Base-by-base conservation (phyloP, 1,140 invertebrate species). In the Carcinoscorpius rotundicauda region DNA sequence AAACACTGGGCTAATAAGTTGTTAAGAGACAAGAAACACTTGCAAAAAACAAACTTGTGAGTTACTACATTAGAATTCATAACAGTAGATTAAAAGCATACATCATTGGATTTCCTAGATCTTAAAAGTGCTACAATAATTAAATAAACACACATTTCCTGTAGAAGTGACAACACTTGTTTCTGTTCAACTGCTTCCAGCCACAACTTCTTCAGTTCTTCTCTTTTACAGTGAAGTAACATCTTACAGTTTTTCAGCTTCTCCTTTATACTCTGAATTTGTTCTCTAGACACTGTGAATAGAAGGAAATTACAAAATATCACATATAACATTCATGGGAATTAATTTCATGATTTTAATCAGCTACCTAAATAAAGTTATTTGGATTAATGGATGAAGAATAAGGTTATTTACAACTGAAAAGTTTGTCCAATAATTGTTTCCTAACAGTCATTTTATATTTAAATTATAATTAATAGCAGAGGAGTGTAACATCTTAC, bases 171-270 rank as follows among this genome's bases (percentile, higher is more conserved):
- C 29, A 96, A 76, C 66, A 92, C 87, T 75, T 94, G 87, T 74
- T 93, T 92, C 72, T 97, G 92, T 75, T 97, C 90, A 11, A 96
- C 83, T 4, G 91, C 90, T 78, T 97, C 93, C 2, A 89, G 79
- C 90, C 93, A 97, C 61, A 97, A 80, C 72, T 93, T 88, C 70
- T 92, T 86, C 57, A 99, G 79, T 76, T 98, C 95, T 72, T 97
- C 93, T 60, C 93, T 82, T 67, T 91, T 85, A 77, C 93, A 93
- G 66, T 93, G 86, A 57, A 99, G 77, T 51, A 98, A 78, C 48
- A 86, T 87, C 75, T 96, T 93, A 76, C 93, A 97, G 4, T 89
- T 90, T 60, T 86, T 84, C 6, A 98, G 80, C 73, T 93, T 90
- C 66, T 93, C 91, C 74, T 91, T 92, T 1, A 96, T 91, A 4